Conservation (phyloP, 2,797 vertebrate species). For the Oryzias sinensis region DNA sequence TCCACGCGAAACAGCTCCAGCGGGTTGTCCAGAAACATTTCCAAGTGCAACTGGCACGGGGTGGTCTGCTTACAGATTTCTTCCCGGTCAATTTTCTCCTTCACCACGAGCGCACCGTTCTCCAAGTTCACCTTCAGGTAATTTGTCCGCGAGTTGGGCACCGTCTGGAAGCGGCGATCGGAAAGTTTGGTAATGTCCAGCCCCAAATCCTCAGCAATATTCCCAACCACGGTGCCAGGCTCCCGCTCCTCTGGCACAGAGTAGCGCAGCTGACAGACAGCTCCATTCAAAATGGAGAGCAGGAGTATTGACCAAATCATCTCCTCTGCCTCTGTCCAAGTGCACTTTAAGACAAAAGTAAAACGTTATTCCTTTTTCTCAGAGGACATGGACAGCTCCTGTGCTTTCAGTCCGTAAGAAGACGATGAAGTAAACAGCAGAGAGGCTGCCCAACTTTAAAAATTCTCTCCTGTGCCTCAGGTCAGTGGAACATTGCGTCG, state of each 20-base stretch:
- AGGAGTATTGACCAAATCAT: slow-evolving; percentile 90
- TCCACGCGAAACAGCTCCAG: slow-evolving; percentile 96
- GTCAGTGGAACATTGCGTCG: slow-evolving; percentile 74
- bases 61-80: slow-evolving; percentile 92
- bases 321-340: slow-evolving; percentile 71
- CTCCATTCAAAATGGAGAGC: slow-evolving; percentile 87
- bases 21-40: slow-evolving; percentile 97
- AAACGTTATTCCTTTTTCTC: slow-evolving; percentile 68
- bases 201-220: slow-evolving; percentile 97
- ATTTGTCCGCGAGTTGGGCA: slow-evolving; percentile 91
- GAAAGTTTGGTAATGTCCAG: slow-evolving; percentile 99
- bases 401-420: slow-evolving; percentile 68
- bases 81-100: slow-evolving; percentile 95
- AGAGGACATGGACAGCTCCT: slow-evolving; percentile 62
- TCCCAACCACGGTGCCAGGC: slow-evolving; percentile 95
- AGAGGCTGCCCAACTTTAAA: slow-evolving; percentile 57
- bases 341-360: slow-evolving; percentile 61
- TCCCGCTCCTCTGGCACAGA: slow-evolving; percentile 96
- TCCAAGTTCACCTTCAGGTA: slow-evolving; percentile 96
- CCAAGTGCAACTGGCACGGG: slow-evolving; percentile 91
- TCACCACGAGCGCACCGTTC: slow-evolving; percentile 92
- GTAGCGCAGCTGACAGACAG: slow-evolving; percentile 90
- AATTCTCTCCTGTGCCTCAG: slow-evolving; percentile 62
- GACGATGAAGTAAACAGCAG: slow-evolving; percentile 50
- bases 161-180: slow-evolving; percentile 93